phyloP scores from a whole-genome alignment of 1,140 invertebrate genomes.

The Marisa cornuarietis region DNA sequence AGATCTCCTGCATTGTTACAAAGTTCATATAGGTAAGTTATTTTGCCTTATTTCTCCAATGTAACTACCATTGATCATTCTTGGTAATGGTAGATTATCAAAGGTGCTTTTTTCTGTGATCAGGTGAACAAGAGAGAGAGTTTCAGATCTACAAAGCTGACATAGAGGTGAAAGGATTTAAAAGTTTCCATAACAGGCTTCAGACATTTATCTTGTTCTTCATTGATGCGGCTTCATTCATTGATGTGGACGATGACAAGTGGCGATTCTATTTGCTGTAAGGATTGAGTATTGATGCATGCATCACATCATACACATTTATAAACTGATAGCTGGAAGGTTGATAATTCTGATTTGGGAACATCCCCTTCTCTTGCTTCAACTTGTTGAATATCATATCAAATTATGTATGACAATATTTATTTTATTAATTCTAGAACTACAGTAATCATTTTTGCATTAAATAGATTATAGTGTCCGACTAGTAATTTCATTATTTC shows the following conservation, averaged over 20 bases:
- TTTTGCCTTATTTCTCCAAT: not conserved
- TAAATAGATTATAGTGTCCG: too few species aligned
- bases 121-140: conserved; percentile 49
- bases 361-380: too few species aligned
- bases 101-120: conserved; percentile 23
- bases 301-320: too few species aligned
- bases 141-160: conserved; percentile 82
- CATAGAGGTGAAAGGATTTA: conserved; percentile 77
- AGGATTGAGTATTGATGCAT: conserved; percentile 18
- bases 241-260: conserved; percentile 90
- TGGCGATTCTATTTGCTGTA: conserved; percentile 94
- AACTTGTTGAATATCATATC: too few species aligned
- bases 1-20: conserved; percentile 73
- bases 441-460: too few species aligned
- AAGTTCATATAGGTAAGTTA: conserved; percentile 51
- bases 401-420: too few species aligned
- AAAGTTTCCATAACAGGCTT: conserved; percentile 82
- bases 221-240: conserved; percentile 87
- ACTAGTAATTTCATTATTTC: too few species aligned
- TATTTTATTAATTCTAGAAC: too few species aligned
- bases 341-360: too few species aligned
- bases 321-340: too few species aligned
- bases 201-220: conserved; percentile 95
- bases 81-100: not conserved
- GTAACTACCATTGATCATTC: too few species aligned